Evolutionary conservation across 1,140 invertebrate species (phyloP).

Genomic region (Thaumatotibia leucotreta): DNA sequence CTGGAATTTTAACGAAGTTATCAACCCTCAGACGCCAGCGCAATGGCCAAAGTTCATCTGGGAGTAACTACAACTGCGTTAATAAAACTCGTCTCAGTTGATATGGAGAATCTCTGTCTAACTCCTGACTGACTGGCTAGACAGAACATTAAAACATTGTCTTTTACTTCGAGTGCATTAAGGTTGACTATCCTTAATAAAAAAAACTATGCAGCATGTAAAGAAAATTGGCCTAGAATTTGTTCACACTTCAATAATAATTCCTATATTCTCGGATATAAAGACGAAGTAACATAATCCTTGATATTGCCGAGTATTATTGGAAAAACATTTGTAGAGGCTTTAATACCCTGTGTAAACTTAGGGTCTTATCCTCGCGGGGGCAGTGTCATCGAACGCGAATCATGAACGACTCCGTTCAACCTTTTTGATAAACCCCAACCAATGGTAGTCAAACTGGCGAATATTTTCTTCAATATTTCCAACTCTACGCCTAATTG

Average conservation of each 20-base stretch:
- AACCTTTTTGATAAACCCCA: background rate
- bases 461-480: background rate
- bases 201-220: background rate
- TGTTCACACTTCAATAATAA: background rate
- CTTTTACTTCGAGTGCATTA: background rate
- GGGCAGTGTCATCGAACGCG: conserved; percentile 9
- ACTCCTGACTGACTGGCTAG: too few species aligned
- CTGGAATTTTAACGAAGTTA: too few species aligned
- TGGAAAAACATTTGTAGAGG: conserved; percentile 11
- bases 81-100: too few species aligned
- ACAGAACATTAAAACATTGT: too few species aligned
- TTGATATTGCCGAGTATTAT: conserved; percentile 9
- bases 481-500: background rate
- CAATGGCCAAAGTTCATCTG: too few species aligned
- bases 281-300: background rate
- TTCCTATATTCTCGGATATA: background rate
- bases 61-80: too few species aligned
- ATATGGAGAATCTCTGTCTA: too few species aligned
- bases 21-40: too few species aligned
- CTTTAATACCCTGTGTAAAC: conserved; percentile 13
- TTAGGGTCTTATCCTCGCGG: conserved; percentile 5
- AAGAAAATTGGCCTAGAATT: background rate
- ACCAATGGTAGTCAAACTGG: background rate
- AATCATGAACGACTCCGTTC: background rate
- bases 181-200: background rate